Conservation (phyloP, 2,797 vertebrate species). For the Linurgus olivaceus region DNA sequence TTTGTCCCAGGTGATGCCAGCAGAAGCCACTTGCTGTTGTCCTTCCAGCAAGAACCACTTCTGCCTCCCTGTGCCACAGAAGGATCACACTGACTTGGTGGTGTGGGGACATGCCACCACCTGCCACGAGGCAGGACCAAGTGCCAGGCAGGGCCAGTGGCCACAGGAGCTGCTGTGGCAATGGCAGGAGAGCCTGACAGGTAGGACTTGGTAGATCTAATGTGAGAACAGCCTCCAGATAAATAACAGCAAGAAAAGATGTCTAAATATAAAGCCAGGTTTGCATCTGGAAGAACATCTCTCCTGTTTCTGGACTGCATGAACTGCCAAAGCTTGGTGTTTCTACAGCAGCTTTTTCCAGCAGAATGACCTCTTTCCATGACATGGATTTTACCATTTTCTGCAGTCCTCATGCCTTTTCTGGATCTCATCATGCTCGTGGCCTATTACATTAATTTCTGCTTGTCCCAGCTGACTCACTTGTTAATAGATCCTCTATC, state of each 20-base stretch:
- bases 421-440: not conserved
- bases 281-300: not conserved
- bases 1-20: accelerated
- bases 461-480: conserved; percentile 31
- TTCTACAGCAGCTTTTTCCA: conserved; percentile 23
- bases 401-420: conserved; percentile 34
- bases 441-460: conserved; percentile 25
- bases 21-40: not conserved
- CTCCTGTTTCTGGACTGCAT: conserved; percentile 19
- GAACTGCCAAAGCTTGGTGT: not conserved
- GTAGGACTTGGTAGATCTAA: not conserved
- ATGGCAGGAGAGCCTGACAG: not conserved
- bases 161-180: not conserved
- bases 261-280: not conserved
- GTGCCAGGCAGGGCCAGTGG: not conserved
- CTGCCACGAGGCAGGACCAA: accelerated
- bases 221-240: not conserved
- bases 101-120: not conserved
- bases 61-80: not conserved
- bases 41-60: accelerated
- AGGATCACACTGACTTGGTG: accelerated
- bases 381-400: conserved; percentile 49
- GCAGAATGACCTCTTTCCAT: conserved; percentile 8
- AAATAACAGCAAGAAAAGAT: not conserved
- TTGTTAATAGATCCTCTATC: conserved; percentile 50